Evolutionary conservation across 1,140 invertebrate genomes (phyloP), one percentile per base, ranked within the genome.

Genomic region (Ips nitidus): DNA sequence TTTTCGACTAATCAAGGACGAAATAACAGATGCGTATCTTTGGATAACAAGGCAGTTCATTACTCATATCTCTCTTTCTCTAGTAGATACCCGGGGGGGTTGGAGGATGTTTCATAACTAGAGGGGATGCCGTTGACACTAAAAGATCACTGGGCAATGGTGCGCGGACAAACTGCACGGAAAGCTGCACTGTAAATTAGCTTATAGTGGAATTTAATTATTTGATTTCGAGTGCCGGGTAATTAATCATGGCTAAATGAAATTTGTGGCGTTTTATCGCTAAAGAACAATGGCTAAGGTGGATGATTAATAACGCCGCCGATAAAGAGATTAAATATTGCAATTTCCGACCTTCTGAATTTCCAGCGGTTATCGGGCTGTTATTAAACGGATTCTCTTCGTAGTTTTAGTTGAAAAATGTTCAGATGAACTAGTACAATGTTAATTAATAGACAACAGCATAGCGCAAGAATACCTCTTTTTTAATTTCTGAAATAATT

Each of bases 11-110:
- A 70, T 70, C 58, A 41, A 57, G 59, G 64, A 70, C 61, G 58
- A 22, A 22, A 22, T 22, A 64, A 70, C 69, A 70, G 69, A 70
- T 70, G 69, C 65, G 69, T 64, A 65, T 70, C 61, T 65, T 61
- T 65, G 62, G 69, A 70, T 70, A 70, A 70, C 69, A 65, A 65
- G 62, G 62, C 69, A 64, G 62, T 70, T 70, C 61, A 70, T 70
- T 64, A 70, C 69, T 70, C 68, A 70, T 70, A 70, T 70, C 59
- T 70, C 57, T 42, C 56, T 22, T 22, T 22, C 22, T 22, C 45
- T 22, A 50, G 45, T 6, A 6, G 68, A 64, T 58, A 70, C 53
- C 55, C 57, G 56, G 68, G 53, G 56, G 57, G 45, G 66, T 55
- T 58, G 39, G 68, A 70, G 57, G 53, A 40, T 37, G 66, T 70